Evolutionary conservation across 2,888 invertebrate species (phyloP).

Genomic region (Eupithecia exiguata): DNA sequence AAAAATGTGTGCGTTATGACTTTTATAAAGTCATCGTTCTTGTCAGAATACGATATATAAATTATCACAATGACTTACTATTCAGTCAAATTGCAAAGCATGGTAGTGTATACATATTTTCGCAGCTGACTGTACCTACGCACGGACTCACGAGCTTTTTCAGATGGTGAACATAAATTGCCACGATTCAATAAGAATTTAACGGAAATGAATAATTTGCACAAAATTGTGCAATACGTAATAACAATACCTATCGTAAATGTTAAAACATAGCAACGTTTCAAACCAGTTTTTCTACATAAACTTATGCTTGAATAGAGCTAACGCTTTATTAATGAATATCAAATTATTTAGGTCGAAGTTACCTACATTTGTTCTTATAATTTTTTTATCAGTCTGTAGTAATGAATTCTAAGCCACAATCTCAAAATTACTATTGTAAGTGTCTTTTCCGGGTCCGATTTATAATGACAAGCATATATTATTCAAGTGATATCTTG

Average conservation of each 20-base stretch:
- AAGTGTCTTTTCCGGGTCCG: neutral
- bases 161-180: neutral
- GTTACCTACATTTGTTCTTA: neutral
- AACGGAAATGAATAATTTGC: neutral
- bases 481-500: neutral
- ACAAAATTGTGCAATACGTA: constrained; percentile 5
- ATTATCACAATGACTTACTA: no score
- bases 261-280: neutral
- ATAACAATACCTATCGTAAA: neutral
- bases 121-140: no score
- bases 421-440: neutral
- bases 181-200: neutral
- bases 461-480: neutral
- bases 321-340: neutral
- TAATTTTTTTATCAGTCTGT: neutral
- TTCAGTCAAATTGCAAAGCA: no score
- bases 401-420: neutral
- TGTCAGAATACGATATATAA: no score
- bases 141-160: neutral
- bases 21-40: no score
- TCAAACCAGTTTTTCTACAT: neutral
- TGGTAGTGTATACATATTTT: no score
- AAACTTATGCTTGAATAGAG: neutral
- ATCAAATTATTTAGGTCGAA: neutral
- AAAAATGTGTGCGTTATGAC: no score